phyloP scores from a whole-genome alignment of 2,888 invertebrate genomes.

The Calliopum simillimum region DNA sequence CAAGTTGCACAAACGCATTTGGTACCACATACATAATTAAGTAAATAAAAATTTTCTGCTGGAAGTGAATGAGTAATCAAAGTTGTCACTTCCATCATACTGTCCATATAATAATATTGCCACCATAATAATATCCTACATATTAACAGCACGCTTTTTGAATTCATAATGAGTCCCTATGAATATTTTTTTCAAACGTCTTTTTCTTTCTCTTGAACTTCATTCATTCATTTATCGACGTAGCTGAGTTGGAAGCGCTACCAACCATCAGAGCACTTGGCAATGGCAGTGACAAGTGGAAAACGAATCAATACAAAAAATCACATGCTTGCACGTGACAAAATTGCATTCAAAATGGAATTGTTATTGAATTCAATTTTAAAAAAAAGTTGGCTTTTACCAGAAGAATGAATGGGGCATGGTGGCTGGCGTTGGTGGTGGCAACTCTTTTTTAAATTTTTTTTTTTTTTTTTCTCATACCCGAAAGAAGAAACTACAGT shows the following conservation, averaged over 20 bases:
- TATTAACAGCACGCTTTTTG: no score
- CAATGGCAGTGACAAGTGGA: neutral
- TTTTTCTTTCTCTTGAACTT: conserved; percentile 12
- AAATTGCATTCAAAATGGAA: conserved; percentile 23
- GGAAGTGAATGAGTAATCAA: no score
- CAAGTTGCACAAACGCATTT: no score
- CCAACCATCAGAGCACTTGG: neutral
- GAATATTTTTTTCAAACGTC: neutral
- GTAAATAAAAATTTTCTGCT: no score
- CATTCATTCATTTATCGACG: conserved; percentile 3
- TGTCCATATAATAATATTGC: no score
- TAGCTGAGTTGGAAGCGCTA: neutral
- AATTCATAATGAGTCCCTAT: no score
- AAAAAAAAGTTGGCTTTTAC: neutral
- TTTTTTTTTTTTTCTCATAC: no score
- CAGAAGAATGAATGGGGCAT: neutral
- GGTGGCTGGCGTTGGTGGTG: neutral
- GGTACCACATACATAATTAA: no score
- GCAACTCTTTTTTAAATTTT: conserved; percentile 23
- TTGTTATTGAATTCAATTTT: conserved; percentile 5
- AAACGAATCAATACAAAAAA: conserved; percentile 31
- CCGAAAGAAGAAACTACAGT: no score
- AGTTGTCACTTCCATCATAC: no score
- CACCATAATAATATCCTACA: no score
- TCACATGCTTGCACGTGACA: conserved; percentile 43